Percentiles rank a stretch among this genome's conserved stretches.
Conservation (phyloP, 2,113 vertebrate species). For the Caranx melampygus region DNA sequence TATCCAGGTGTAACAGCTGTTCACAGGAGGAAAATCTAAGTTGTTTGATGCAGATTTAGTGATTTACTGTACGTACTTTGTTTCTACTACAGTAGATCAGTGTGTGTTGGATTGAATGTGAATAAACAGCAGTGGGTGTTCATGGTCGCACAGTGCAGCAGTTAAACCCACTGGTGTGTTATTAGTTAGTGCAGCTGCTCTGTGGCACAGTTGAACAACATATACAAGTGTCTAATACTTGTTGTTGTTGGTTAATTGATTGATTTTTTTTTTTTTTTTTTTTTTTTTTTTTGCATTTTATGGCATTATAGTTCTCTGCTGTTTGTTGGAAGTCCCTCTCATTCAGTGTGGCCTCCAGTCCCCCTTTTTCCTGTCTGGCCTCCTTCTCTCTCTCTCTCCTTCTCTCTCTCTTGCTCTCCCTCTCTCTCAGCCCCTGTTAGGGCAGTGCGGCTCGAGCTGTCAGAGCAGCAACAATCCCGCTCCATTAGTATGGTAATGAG, state of each 20-base stretch:
- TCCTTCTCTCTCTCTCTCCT: constrained; percentile 79
- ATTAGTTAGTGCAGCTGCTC: too few relatives aligned
- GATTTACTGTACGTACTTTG: too few relatives aligned
- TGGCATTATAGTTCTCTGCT: constrained; percentile 1
- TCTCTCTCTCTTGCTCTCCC: constrained; percentile 24
- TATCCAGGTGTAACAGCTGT: too few relatives aligned
- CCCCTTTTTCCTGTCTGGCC: constrained; percentile 39
- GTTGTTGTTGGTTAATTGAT: not conserved
- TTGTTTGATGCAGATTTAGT: not conserved
- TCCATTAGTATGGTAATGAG: constrained; percentile 99
- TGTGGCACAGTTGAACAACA: too few relatives aligned
- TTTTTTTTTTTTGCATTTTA: not conserved
- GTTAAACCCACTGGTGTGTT: too few relatives aligned
- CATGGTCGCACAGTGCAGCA: too few relatives aligned
- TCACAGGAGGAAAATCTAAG: too few relatives aligned
- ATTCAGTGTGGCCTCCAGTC: constrained; percentile 35
- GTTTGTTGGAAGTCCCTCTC: constrained; percentile 36
- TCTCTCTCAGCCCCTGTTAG: constrained; percentile 72
- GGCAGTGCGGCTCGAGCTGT: constrained; percentile 90
- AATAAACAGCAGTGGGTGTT: too few relatives aligned
- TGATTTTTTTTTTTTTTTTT: too few relatives aligned
- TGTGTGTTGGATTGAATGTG: not conserved
- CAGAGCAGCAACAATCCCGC: constrained; percentile 96
- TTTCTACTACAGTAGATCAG: too few relatives aligned
- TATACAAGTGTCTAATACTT: not conserved